Evolutionary conservation across 2,888 invertebrate genomes (phyloP).

Genomic region (Tachina lurida): DNA sequence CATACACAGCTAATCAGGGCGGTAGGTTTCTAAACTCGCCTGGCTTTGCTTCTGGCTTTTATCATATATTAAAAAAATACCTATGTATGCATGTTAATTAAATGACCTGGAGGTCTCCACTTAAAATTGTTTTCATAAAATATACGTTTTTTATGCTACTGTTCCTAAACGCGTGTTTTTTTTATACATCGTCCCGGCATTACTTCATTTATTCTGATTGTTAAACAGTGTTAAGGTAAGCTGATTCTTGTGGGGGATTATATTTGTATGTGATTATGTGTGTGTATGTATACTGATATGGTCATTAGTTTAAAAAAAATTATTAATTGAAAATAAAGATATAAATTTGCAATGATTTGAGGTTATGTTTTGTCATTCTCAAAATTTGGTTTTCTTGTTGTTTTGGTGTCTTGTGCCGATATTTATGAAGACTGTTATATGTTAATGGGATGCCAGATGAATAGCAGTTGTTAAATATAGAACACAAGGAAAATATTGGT

Average conservation of each 20-base stretch:
- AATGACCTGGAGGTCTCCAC: background rate
- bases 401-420: slow-evolving; percentile 53
- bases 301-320: no score
- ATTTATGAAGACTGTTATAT: slow-evolving; percentile 55
- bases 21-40: slow-evolving; percentile 62
- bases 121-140: background rate
- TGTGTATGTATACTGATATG: no score
- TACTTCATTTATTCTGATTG: no score
- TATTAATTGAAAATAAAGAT: slow-evolving; percentile 5
- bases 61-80: background rate
- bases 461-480: background rate
- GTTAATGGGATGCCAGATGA: slow-evolving; percentile 50
- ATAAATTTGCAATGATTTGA: slow-evolving; percentile 49
- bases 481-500: background rate
- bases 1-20: slow-evolving; percentile 63
- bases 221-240: background rate
- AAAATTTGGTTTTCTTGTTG: slow-evolving; percentile 35
- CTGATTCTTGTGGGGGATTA: background rate
- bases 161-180: slow-evolving; percentile 48
- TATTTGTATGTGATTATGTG: background rate
- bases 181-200: background rate
- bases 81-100: background rate
- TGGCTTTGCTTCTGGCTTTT: no score
- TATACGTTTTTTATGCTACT: background rate
- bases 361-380: slow-evolving; percentile 66